Evolutionary conservation across 2,797 vertebrate species (phyloP).

Genomic region (Syncerus caffer): DNA sequence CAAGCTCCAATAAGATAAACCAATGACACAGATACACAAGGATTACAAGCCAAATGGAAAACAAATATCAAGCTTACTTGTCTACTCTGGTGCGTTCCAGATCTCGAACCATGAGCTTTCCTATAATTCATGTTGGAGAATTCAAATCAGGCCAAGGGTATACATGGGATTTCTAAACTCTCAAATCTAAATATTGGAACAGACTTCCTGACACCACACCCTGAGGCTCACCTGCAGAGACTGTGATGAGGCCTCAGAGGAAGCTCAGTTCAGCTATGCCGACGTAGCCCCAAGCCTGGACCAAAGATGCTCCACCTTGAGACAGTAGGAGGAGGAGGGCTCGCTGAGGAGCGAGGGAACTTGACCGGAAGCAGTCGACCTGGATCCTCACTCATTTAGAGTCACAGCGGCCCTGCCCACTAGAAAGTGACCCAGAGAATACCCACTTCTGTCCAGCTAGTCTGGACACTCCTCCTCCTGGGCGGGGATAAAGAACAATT

Average conservation of each 20-base stretch:
- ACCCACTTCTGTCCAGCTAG: neutral
- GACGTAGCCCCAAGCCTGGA: neutral
- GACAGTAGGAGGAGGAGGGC: too few relatives aligned
- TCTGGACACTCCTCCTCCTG: neutral
- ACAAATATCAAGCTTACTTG: neutral
- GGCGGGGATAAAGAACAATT: neutral
- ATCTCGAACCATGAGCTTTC: neutral
- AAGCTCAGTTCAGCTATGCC: neutral
- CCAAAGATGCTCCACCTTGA: neutral
- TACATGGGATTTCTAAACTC: neutral
- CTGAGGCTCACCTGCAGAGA: neutral
- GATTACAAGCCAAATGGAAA: neutral
- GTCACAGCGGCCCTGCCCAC: neutral
- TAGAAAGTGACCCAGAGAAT: neutral
- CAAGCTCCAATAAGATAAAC: neutral
- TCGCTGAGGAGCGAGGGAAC: neutral
- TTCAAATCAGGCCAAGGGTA: neutral
- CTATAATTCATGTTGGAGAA: neutral
- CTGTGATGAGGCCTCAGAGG: neutral
- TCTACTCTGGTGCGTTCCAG: neutral
- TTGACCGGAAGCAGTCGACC: neutral
- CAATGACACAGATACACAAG: neutral
- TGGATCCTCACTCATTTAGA: neutral
- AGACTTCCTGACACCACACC: neutral
- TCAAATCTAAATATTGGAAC: neutral